These are phyloP conservation scores for Bugula neritina DNA, from an alignment of 2,888 invertebrate species.

Conservation along the genomic window DNA sequence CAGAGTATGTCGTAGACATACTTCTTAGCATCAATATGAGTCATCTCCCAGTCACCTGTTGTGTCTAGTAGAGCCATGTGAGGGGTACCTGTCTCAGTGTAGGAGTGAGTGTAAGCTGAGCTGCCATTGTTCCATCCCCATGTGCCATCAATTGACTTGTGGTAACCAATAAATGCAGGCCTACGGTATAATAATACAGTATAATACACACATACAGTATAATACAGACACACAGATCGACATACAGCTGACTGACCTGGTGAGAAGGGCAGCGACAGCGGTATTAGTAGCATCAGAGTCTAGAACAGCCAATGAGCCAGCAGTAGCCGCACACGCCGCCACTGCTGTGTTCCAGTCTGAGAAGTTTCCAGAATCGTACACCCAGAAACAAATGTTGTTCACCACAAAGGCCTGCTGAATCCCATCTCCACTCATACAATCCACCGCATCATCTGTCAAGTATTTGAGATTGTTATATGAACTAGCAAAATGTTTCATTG, in stretches of 20 bases:
- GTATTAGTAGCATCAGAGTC: not conserved
- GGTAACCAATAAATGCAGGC: slow-evolving; percentile 21
- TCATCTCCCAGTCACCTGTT: slow-evolving; percentile 17
- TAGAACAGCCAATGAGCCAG: not conserved
- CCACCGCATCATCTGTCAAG: not conserved
- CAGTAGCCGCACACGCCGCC: not conserved
- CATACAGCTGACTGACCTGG: too few relatives aligned
- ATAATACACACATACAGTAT: not conserved
- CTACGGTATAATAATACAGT: not conserved
- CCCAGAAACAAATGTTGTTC: not conserved
- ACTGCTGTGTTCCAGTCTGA: not conserved
- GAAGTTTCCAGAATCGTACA: not conserved
- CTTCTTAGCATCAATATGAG: slow-evolving; percentile 9
- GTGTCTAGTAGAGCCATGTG: not conserved
- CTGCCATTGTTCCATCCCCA: not conserved
- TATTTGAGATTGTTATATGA: too few relatives aligned
- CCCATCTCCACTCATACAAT: slow-evolving; percentile 6
- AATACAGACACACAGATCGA: too few relatives aligned
- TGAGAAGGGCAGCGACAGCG: not conserved
- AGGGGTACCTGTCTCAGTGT: not conserved
- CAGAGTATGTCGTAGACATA: slow-evolving; percentile 9
- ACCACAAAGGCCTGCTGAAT: slow-evolving; percentile 8
- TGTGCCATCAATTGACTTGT: not conserved
- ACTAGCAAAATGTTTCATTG: too few relatives aligned
- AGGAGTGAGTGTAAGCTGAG: not conserved